Conservation (phyloP, 2,113 vertebrate species). For the Mesitornis unicolor region DNA sequence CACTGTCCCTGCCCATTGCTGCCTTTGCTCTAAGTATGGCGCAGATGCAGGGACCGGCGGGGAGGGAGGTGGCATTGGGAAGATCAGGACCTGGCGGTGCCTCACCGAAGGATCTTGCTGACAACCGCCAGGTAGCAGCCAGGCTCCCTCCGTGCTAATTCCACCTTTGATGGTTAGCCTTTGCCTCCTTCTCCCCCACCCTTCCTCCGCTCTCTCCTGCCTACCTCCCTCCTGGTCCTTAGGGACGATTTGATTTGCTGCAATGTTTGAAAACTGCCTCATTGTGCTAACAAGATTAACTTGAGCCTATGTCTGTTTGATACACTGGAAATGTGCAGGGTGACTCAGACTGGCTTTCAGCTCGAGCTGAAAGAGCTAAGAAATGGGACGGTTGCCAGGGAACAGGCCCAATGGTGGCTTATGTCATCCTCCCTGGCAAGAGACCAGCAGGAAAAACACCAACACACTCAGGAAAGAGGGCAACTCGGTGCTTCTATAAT, state of each 20-base stretch:
- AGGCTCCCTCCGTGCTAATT: slow-evolving; percentile 67
- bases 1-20: slow-evolving; percentile 60
- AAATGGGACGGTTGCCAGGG: slow-evolving; percentile 84
- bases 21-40: not conserved
- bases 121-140: slow-evolving; percentile 61
- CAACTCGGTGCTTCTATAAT: not conserved
- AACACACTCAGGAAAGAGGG: slow-evolving; percentile 24
- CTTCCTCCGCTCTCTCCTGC: slow-evolving; percentile 7
- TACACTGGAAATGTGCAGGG: slow-evolving; percentile 80
- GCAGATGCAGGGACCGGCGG: not conserved
- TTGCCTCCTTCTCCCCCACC: not conserved
- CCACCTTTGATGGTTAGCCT: slow-evolving; percentile 72
- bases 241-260: slow-evolving; percentile 87
- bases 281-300: slow-evolving; percentile 88
- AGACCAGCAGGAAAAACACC: slow-evolving; percentile 37
- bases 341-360: slow-evolving; percentile 80
- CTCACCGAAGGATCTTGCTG: not conserved
- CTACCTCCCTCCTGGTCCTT: slow-evolving; percentile 70
- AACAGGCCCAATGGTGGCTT: slow-evolving; percentile 70
- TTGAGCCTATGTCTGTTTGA: slow-evolving; percentile 82
- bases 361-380: slow-evolving; percentile 71
- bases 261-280: slow-evolving; percentile 88
- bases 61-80: not conserved
- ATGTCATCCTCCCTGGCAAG: slow-evolving; percentile 60
- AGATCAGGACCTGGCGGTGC: not conserved